Percentiles rank a stretch among this genome's conserved stretches.
These are phyloP conservation scores for Heterocephalus glaber DNA, from an alignment of 2,113 vertebrate genomes.

Conservation along the genomic window DNA sequence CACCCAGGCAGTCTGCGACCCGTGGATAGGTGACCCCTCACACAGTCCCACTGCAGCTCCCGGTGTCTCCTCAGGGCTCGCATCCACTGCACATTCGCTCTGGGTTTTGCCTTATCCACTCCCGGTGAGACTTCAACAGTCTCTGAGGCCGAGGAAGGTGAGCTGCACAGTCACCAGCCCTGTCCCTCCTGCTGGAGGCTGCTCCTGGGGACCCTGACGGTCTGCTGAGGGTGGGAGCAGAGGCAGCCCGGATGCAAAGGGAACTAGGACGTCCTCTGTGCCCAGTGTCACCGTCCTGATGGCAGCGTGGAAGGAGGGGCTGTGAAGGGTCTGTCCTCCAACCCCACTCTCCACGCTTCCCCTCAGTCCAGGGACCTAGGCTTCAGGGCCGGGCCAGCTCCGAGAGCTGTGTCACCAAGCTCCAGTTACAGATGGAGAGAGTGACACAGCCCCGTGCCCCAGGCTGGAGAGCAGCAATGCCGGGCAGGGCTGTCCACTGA, in stretches of 20 bases:
- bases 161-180: background rate
- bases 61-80: background rate
- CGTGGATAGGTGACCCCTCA: rapidly evolving
- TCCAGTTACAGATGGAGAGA: background rate
- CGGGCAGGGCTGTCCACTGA: no score
- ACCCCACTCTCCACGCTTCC: background rate
- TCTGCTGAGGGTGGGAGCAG: no score
- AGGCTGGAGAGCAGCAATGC: background rate
- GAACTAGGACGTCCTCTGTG: background rate
- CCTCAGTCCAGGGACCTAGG: background rate
- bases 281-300: background rate
- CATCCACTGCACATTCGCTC: background rate
- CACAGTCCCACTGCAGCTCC: rapidly evolving
- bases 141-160: background rate
- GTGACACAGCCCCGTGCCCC: no score
- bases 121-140: background rate
- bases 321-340: no score
- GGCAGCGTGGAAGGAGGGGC: background rate
- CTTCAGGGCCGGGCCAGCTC: background rate
- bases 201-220: background rate
- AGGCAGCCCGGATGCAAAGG: background rate
- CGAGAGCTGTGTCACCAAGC: background rate
- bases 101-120: background rate
- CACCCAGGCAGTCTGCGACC: no score
- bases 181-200: background rate